Evolutionary conservation across 2,113 vertebrate species (phyloP), one percentile per base, ranked within the genome.

Genomic region (Onychostoma macrolepis): DNA sequence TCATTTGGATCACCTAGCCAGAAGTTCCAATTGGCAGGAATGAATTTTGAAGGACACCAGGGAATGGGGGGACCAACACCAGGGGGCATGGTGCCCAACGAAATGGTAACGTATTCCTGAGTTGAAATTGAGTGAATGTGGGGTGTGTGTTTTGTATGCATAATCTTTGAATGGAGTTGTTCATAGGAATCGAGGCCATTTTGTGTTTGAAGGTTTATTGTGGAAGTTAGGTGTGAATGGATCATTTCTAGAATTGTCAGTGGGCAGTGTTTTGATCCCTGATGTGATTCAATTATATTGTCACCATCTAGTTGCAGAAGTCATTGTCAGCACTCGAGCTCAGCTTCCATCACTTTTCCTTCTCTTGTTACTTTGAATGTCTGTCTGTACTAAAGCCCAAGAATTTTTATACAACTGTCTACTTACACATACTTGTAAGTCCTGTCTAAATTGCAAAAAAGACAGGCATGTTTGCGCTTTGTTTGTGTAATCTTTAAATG

Each of bases 61-160:
- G 97, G 96, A 92, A 96, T 98, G 93, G 96, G 96, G 86, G 96
- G 97, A 92, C 91, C 96, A 21, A 71, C 94, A 71, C 0, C 94
- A n/a, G 93, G 91, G 92, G 95, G 96, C 92, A 93, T 99, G 95
- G 97, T 97, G 96, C 94, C 95, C 96, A 97, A 95, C 87, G 98
- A 99, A 96, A 98, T 99, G 98, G 98, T 99, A 99, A 99, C 10
- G 98, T 99, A 98, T 99, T 95, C 94, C 91, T 89, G 92, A 91
- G 94, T 93, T 90, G 91, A 94, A 92, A 93, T 89, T 71, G 48
- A 80, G 65, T 83, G 82, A 80, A 71, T 81, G 82, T 30, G 30
- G 41, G 72, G 11, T 36, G 26, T 56, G 72, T 50, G 1, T 43
- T 50, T 53, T 10, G 58, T 80, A 71, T 65, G 36, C 9, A 24